Evolutionary conservation across 2,797 vertebrate species (phyloP).

Genomic region (Decapterus maruadsi): DNA sequence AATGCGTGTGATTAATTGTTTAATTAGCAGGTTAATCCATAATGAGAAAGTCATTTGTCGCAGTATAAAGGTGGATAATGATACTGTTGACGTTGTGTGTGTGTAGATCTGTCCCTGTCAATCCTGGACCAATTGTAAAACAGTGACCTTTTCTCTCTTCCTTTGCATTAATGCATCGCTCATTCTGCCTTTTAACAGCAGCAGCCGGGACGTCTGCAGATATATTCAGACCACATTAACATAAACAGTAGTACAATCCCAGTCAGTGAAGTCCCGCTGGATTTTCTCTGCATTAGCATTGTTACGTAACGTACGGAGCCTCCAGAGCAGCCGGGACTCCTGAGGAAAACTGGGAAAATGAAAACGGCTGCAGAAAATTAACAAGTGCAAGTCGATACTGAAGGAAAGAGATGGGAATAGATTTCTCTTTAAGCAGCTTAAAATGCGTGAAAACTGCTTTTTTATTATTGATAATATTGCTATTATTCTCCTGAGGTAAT

Average conservation of each 20-base stretch:
- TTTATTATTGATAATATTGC: neutral
- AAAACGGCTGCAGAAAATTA: slow-evolving; percentile 26
- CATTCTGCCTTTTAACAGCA: neutral
- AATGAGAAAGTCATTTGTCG: neutral
- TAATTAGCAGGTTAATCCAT: neutral
- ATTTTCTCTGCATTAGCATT: slow-evolving; percentile 45
- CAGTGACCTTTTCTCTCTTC: neutral
- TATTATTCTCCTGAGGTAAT: slow-evolving; percentile 5
- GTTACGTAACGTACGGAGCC: slow-evolving; percentile 53
- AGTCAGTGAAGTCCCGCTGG: slow-evolving; percentile 31
- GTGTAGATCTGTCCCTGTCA: neutral
- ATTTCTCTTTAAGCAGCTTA: neutral
- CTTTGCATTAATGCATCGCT: neutral
- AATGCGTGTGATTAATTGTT: neutral
- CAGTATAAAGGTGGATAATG: neutral
- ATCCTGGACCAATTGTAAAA: neutral
- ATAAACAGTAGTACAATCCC: slow-evolving; percentile 18
- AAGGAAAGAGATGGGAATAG: too few relatives aligned
- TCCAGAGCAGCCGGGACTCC: slow-evolving; percentile 41
- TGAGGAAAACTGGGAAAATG: slow-evolving; percentile 26
- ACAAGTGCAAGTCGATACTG: neutral
- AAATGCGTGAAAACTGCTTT: slow-evolving; percentile 9
- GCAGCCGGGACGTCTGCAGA: slow-evolving; percentile 1
- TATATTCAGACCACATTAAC: slow-evolving; percentile 25
- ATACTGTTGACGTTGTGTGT: neutral